Percentiles rank a stretch among this genome's conserved stretches.
Conservation (phyloP, 1,140 invertebrate genomes). For the Trichonephila clavata region DNA sequence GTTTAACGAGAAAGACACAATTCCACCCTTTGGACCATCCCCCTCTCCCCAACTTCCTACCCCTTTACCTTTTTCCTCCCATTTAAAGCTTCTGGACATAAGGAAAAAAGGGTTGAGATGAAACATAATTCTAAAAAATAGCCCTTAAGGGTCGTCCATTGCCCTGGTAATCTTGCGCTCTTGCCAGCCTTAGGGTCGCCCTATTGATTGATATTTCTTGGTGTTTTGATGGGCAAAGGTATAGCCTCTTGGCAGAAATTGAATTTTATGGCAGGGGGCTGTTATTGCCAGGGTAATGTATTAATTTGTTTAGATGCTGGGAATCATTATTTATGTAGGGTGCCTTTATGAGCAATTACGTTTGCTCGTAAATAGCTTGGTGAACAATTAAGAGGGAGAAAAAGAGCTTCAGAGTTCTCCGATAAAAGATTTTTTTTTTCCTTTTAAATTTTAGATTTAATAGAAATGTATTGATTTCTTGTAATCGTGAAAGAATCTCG, state of each 20-base stretch:
- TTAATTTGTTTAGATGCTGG: constrained; percentile 8
- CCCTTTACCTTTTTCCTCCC: background rate
- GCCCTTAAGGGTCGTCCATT: background rate
- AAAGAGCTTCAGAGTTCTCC: background rate
- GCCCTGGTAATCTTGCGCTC: constrained; percentile 5
- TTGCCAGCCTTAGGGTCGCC: background rate
- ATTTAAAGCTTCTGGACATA: background rate
- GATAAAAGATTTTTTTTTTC: too few relatives aligned
- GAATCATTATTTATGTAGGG: constrained; percentile 4
- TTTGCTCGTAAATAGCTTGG: constrained; percentile 3
- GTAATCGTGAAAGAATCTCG: too few relatives aligned
- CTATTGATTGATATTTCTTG: background rate
- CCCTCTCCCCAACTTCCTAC: background rate
- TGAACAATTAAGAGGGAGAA: background rate
- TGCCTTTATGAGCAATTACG: background rate
- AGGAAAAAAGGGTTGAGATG: constrained; percentile 8
- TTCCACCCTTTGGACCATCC: background rate
- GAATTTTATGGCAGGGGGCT: constrained; percentile 16
- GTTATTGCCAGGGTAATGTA: constrained; percentile 8
- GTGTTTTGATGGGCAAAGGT: constrained; percentile 29
- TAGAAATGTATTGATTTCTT: too few relatives aligned
- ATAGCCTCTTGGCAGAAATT: background rate
- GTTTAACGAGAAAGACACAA: constrained; percentile 50
- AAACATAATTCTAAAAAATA: constrained; percentile 42
- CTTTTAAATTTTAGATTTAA: too few relatives aligned